Base-by-base conservation (phyloP, 2,888 invertebrate genomes). In the Sinotaia quadrata region DNA sequence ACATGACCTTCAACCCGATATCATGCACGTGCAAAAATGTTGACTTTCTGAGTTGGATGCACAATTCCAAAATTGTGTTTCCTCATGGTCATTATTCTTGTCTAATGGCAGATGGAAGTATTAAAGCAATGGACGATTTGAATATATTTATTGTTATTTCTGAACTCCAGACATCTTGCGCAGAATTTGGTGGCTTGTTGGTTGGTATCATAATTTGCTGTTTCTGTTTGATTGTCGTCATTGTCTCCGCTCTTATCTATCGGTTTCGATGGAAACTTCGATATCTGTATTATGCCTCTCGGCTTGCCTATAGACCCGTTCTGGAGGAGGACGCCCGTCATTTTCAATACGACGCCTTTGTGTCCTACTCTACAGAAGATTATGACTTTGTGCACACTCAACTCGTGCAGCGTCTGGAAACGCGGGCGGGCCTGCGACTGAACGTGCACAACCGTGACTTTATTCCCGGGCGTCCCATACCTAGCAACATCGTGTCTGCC, bases 21-120 rank as follows among this genome's bases (percentile, higher is more conserved):
- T 37, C 44, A 12, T 72, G 71, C 56, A 63, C 59, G 4, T 71
- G 71, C 57, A 31, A 59, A 15, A 67, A 68, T 34, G 36, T 71
- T 12, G 56, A 47, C 49, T 72, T 71, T 27, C 65, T 72, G 2
- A 65, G 47, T n/a, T 72, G 71, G 71, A 65, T 72, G 63, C 51
- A 51, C 4, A 37, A 34, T 12, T 68, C 68, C 2, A 21, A 56
- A 12, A 52, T 60, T 3, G 8, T 18, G 2, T 63, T 63, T 18
- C 52, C 37, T 29, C 18, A 27, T 10, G 24, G n/a, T 10, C 5
- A 54, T 18, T 54, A 54, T 21, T 37, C 27, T 41, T 63, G 63
- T 27, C 52, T 52, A 18, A 63, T 54, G 63, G 27, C 63, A 8
- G 54, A 63, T n/a, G 63, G 63, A 5, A 41, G 8, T 27, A n/a